Base-by-base conservation (phyloP, 1,140 invertebrate genomes). In the Philopotamus ludificatus region DNA sequence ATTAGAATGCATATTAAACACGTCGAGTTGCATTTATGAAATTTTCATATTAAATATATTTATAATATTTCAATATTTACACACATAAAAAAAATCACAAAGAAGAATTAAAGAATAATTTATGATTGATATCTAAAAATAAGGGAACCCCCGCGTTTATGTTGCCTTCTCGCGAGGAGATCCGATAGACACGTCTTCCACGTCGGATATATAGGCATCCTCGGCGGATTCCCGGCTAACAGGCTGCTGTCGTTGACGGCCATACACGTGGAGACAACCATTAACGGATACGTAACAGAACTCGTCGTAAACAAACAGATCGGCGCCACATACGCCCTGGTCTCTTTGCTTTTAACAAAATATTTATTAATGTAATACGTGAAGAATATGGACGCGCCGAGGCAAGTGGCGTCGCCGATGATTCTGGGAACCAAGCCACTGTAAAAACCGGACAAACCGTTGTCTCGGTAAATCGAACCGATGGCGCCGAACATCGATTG, bases 201-300 rank as follows among this genome's bases (percentile, higher is more conserved):
- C 51, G 79, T 84, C 1, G 74, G 75, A 72, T 94, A 95, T 16
- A 84, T 76, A 28, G 91, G 90, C 91, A 94, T 94, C 9, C 84
- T 77, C 1, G 91, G 90, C 16, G 90, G 90, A 39, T 84, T 79
- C 22, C 91, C 91, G 28, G 91, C 91, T 67, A 78, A 77, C 15
- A 95, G 81, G 50, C 89, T 90, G 67, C 73, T 80, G 39, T 89
- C 85, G 61, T 87, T 89, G 1, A 95, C 88, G 65, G 87, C 84
- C 88, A 94, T 94, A 73, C 93, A 93, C 67, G 91, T 90, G 26
- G 90, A 90, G 0, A 95, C 91, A 12, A 96, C 89, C 74, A 89
- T 85, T 72, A 95, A 87, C 16, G 93, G 93, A 77, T 96, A 95
- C 7, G 89, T 90, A 34, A 94, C 73, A 25, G 92, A 85, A 62